Evolutionary conservation across 2,113 vertebrate species (phyloP).

Genomic region (Columba janthina): DNA sequence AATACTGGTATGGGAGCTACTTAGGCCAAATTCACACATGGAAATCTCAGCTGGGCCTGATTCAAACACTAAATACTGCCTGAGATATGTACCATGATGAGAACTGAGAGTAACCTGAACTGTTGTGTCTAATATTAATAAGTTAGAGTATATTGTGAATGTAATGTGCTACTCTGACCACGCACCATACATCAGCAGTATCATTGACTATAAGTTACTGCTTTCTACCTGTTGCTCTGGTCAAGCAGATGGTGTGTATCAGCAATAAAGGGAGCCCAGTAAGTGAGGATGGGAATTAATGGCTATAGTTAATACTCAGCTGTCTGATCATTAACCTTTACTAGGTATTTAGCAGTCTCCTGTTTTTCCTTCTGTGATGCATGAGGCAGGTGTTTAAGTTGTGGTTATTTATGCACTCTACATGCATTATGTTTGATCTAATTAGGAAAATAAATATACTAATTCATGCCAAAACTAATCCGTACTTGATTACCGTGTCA

Average conservation of each 20-base stretch:
- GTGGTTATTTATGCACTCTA: not conserved
- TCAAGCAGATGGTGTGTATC: not conserved
- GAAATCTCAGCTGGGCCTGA: not conserved
- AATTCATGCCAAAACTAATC: not conserved
- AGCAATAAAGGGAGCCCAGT: not conserved
- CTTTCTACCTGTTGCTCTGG: not conserved
- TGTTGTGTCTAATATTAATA: not conserved
- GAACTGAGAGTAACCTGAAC: not conserved
- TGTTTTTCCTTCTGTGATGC: not conserved
- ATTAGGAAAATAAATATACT: not conserved
- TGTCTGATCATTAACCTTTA: not conserved
- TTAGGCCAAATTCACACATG: not conserved
- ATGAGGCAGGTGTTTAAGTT: not conserved
- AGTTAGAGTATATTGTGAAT: not conserved
- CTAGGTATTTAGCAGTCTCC: not conserved
- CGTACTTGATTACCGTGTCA: not conserved
- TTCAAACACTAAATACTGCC: not conserved
- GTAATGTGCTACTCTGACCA: not conserved
- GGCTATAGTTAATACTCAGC: not conserved
- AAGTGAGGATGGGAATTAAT: not conserved
- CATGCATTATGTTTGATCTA: not conserved
- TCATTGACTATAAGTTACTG: rapidly evolving
- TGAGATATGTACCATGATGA: not conserved
- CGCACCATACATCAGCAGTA: rapidly evolving
- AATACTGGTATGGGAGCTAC: not conserved